Evolutionary conservation across 2,113 vertebrate genomes (phyloP).

Genomic region (Ictalurus furcatus): DNA sequence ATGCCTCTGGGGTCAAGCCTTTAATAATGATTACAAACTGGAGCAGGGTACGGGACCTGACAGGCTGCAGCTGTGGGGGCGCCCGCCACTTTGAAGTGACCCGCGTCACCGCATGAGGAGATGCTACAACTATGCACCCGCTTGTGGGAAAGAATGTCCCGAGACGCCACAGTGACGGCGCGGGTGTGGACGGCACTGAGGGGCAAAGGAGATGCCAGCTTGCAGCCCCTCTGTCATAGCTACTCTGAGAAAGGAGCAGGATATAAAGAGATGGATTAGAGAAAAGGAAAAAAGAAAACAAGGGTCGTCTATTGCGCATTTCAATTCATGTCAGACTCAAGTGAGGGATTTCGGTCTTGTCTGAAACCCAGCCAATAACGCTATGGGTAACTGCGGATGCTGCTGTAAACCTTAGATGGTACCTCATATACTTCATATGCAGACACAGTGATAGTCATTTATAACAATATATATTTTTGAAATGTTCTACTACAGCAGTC

Average conservation of each 20-base stretch:
- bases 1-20: conserved; percentile 83
- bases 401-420: neutral
- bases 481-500: neutral
- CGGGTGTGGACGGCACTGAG: conserved; percentile 58
- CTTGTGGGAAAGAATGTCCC: conserved; percentile 85
- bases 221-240: conserved; percentile 28
- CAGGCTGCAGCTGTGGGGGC: conserved; percentile 81
- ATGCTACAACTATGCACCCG: conserved; percentile 82
- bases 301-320: neutral
- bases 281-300: neutral
- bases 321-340: neutral
- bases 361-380: neutral
- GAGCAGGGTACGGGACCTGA: conserved; percentile 78
- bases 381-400: neutral
- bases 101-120: conserved; percentile 79
- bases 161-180: conserved; percentile 80
- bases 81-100: conserved; percentile 76
- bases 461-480: neutral
- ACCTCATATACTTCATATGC: neutral
- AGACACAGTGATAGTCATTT: neutral
- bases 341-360: conserved; percentile 1
- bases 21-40: conserved; percentile 88
- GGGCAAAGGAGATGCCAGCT: conserved; percentile 52
- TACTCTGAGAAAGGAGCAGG: neutral
- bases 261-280: conserved; percentile 4